Evolutionary conservation across 2,888 invertebrate species (phyloP), one percentile per base, ranked within the genome.

Genomic region (Hirudinaria manillensis): DNA sequence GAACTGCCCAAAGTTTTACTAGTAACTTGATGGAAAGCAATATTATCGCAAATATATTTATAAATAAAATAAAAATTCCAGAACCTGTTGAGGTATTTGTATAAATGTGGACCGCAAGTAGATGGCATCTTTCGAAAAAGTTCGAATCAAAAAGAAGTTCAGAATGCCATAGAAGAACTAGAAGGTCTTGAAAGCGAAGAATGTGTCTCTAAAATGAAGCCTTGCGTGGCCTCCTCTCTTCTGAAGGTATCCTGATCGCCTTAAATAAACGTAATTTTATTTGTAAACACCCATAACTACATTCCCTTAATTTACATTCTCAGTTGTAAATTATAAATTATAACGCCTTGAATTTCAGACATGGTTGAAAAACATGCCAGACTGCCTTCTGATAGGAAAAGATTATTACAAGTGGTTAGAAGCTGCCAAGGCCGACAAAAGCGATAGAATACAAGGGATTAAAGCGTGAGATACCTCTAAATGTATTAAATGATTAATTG

Each of bases 321-420:
- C n/a, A n/a, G n/a, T n/a, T n/a, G n/a, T n/a, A n/a, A n/a, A n/a
- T n/a, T n/a, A n/a, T n/a, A n/a, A 45, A 3, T 45, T 16, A 34
- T 34, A 36, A 36, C 45, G 7, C 53, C 3, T 72, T 27, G n/a
- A 27, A 29, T 27, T 72, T 16, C 55, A 72, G 72, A 53, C 32
- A 27, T 72, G 72, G 72, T 29, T 72, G 72, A 55, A 32, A 53
- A 72, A 55, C 7, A 45, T 72, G 53, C 45, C 45, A 6, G 55
- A 72, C 19, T 72, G 72, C 29, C 72, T 72, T 21, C 19, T 72
- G 32, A 24, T 72, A 4, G 53, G 72, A n/a, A 32, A 45, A 32
- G 13, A 53, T 27, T 72, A 72, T 53, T 55, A 53, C 55, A 55
- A 72, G 53, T 72, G 72, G 72, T 53, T 72, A 7, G 53, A 72